Evolutionary conservation across 2,113 vertebrate genomes (phyloP).

Genomic region (Rhagologus leucostigma): DNA sequence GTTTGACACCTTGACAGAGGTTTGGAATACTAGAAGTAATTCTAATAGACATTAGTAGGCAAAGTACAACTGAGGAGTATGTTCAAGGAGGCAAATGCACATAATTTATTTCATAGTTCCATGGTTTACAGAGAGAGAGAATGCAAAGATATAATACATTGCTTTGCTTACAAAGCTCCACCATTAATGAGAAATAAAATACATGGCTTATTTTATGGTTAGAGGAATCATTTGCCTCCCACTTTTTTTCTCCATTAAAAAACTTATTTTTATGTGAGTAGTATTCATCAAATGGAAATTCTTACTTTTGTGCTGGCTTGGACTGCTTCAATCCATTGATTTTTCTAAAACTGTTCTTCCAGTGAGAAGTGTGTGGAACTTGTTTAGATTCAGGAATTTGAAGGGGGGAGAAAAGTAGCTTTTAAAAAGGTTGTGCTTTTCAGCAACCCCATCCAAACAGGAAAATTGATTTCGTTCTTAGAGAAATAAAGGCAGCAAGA

Average conservation of each 20-base stretch:
- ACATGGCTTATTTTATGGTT: background rate
- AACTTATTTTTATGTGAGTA: background rate
- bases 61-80: background rate
- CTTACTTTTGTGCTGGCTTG: background rate
- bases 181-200: background rate
- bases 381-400: background rate
- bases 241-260: background rate
- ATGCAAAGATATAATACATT: background rate
- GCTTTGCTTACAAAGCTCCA: background rate
- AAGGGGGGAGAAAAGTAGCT: background rate
- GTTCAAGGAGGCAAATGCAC: background rate
- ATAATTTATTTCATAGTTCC: background rate
- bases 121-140: background rate
- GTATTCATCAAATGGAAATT: background rate
- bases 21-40: background rate
- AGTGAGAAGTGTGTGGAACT: background rate
- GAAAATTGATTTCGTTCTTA: background rate
- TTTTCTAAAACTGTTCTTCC: background rate
- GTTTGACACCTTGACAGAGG: background rate
- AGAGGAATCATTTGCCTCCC: background rate
- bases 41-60: background rate
- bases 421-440: background rate
- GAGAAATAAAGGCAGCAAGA: conserved; percentile 2
- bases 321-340: background rate
- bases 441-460: background rate